phyloP scores from a whole-genome alignment of 2,797 vertebrate species.

The Sarcophilus harrisii region DNA sequence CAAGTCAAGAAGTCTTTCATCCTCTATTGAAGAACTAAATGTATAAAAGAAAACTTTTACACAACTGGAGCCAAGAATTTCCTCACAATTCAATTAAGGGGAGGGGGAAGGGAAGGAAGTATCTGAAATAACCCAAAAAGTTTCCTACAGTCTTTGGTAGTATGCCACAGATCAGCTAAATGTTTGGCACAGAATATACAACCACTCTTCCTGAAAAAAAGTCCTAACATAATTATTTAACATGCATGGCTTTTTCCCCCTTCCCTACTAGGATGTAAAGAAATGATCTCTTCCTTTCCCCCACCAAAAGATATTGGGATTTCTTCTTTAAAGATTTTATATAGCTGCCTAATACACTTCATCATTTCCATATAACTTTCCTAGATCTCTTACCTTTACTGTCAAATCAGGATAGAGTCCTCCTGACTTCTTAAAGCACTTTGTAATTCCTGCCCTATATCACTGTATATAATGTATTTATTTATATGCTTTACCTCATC shows the following conservation, averaged over 20 bases:
- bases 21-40: constrained; percentile 41
- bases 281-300: not conserved
- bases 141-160: constrained; percentile 51
- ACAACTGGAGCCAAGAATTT: constrained; percentile 51
- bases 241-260: not conserved
- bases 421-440: not conserved
- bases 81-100: constrained; percentile 9
- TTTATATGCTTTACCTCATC: not conserved
- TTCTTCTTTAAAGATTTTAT: not conserved
- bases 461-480: not conserved
- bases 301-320: not conserved
- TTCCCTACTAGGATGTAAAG: not conserved
- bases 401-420: not conserved
- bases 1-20: constrained; percentile 5
- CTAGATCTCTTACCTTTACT: not conserved
- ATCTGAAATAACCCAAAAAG: constrained; percentile 61
- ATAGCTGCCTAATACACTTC: not conserved
- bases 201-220: constrained; percentile 55
- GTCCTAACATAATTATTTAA: constrained; percentile 32
- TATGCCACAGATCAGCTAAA: constrained; percentile 1
- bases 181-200: constrained; percentile 51
- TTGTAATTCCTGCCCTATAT: not conserved
- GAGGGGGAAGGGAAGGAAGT: not conserved
- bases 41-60: not conserved
- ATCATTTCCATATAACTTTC: not conserved